Base-by-base conservation (phyloP, 2,113 vertebrate species). In the Mus spicilegus region DNA sequence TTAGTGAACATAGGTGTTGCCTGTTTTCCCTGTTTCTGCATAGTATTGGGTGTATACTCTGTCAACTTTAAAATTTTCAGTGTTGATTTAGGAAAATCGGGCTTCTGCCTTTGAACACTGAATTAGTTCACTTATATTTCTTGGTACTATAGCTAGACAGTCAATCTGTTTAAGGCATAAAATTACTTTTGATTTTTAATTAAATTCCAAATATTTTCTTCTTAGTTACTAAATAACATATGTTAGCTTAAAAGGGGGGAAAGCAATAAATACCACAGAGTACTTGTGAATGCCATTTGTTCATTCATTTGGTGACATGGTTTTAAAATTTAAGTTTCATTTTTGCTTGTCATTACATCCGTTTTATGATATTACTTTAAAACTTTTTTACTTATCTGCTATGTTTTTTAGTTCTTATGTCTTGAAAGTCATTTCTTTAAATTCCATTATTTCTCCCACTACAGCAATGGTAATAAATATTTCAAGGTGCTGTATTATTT, bases 401-500 rank as follows among this genome's bases (percentile, higher is more conserved):
- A 16, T 46, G 49, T 30, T 93, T 93, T 90, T 90, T n/a, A 72
- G 87, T 63, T 90, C 11, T 84, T 69, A 39, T 63, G 10, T 17
- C 49, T 95, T 67, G 16, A 22, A 81, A 86, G 10, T 94, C 16
- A 85, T 94, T 93, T 93, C 30, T 78, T 36, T 81, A 80, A 70
- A 81, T 94, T 97, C 26, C 7, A 76, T 75, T 90, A 85, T 92
- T 89, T 90, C 24, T 89, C 17, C 33, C 73, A 61, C 10, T 51
- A 5, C 63, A 39, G 17, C 36, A 85, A 69, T 89, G 33, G 14
- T 75, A 24, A 75, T 91, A 80, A 85, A 93, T 91, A 93, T 77
- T 95, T 91, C 90, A 93, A 87, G 73, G 17, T 42, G 42, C 3
- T 94, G 95, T 88, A 89, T 85, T 65, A 91, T 80, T 94, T 91